Conservation (phyloP, 2,888 invertebrate species). For the Sinodicranocentrus sp. region DNA sequence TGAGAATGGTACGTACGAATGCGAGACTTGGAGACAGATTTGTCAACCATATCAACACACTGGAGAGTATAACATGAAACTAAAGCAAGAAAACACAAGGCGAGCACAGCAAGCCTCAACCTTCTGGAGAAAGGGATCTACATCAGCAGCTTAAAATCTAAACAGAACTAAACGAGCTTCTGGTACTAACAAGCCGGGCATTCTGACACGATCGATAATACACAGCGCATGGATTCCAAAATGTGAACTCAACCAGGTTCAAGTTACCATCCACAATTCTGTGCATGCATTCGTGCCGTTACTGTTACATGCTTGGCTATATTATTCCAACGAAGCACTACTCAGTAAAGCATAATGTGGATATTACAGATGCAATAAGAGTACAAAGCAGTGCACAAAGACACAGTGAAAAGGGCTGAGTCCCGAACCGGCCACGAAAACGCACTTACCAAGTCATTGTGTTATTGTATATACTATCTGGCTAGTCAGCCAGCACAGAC, state of each 20-base stretch:
- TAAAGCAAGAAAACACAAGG: conserved; percentile 21
- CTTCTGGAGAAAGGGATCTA: conserved; percentile 1
- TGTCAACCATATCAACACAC: conserved; percentile 62
- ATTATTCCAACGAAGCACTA: not conserved
- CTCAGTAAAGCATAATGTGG: not conserved
- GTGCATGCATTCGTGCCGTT: not conserved
- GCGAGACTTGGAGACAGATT: conserved; percentile 61
- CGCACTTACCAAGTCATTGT: too few relatives aligned
- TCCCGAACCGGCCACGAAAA: conserved; percentile 11
- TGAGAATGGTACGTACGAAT: not conserved
- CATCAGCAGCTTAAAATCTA: conserved; percentile 48
- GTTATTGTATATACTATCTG: too few relatives aligned
- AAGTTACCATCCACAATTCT: not conserved
- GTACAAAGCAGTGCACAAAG: not conserved
- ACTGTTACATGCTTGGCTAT: conserved; percentile 17
- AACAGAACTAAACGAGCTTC: conserved; percentile 56
- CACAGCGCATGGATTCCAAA: conserved; percentile 62
- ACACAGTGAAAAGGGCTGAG: not conserved
- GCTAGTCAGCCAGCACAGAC: too few relatives aligned
- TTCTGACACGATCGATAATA: conserved; percentile 63
- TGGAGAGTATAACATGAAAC: conserved; percentile 43
- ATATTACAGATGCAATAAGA: conserved; percentile 14
- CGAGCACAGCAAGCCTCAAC: not conserved
- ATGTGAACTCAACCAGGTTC: conserved; percentile 27
- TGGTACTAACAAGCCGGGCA: conserved; percentile 66